These are phyloP conservation scores for Phoeniculus purpureus DNA, from an alignment of 2,797 vertebrate species.

Conservation along the genomic window DNA sequence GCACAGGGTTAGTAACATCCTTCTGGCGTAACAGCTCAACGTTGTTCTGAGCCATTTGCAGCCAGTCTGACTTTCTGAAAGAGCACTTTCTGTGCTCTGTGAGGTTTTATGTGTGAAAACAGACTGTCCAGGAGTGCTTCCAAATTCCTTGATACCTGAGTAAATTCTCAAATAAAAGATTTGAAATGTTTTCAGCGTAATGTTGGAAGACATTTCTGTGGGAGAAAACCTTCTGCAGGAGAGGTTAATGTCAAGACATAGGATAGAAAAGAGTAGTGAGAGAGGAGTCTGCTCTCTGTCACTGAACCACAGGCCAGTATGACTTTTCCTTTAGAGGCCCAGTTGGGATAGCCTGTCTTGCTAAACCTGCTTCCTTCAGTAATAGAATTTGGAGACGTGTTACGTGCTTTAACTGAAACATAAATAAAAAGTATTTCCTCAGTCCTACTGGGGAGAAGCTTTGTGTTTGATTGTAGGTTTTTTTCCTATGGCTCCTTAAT, in stretches of 20 bases:
- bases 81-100: neutral
- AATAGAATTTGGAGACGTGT: neutral
- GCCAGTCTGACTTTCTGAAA: neutral
- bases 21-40: neutral
- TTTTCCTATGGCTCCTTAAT: neutral
- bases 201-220: neutral
- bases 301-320: neutral
- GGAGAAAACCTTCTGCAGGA: neutral
- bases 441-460: neutral
- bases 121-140: neutral
- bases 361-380: neutral
- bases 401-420: neutral
- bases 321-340: neutral
- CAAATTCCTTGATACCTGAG: neutral
- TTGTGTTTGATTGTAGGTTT: neutral
- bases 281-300: neutral
- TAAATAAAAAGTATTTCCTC: neutral
- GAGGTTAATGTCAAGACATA: rapidly evolving
- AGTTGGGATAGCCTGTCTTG: neutral
- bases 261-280: neutral
- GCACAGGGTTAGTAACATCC: conserved; percentile 81
- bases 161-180: neutral
- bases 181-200: neutral
- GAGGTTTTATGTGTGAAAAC: neutral
- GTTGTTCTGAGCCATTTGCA: neutral